phyloP scores from a whole-genome alignment of 2,113 vertebrate species.

The Hypanus sabinus region DNA sequence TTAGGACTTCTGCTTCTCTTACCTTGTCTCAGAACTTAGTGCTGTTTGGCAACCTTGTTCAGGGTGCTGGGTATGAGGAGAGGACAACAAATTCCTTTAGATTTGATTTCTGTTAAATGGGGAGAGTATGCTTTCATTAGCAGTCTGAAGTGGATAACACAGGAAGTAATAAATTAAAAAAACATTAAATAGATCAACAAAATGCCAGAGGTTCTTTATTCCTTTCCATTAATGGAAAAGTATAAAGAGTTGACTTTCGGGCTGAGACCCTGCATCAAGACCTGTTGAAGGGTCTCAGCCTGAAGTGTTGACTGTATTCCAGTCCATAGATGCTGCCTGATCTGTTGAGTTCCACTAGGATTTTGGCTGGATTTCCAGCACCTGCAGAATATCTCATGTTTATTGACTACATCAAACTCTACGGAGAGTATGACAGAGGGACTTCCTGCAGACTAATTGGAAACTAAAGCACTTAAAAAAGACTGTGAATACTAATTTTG shows the following conservation, averaged over 20 bases:
- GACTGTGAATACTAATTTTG: conserved; percentile 29
- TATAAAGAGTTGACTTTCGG: too few species aligned
- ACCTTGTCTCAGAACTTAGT: background rate
- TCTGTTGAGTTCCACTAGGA: too few species aligned
- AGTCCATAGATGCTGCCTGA: too few species aligned
- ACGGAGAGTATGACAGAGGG: background rate
- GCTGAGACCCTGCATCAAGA: too few species aligned
- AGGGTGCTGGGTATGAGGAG: too few species aligned
- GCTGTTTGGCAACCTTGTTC: background rate
- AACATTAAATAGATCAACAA: background rate
- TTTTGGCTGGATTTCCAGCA: too few species aligned
- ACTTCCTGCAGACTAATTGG: background rate
- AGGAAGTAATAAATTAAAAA: background rate
- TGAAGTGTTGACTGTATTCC: too few species aligned
- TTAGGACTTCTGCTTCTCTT: too few species aligned
- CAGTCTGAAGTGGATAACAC: background rate
- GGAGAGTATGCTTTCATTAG: background rate
- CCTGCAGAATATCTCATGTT: too few species aligned
- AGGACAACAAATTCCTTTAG: background rate
- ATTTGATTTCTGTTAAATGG: background rate
- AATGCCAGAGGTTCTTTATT: too few species aligned
- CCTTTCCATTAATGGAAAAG: too few species aligned
- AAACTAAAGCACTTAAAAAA: conserved; percentile 10
- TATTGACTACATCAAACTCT: background rate
- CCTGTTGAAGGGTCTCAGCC: too few species aligned